These are phyloP conservation scores for Teleogryllus oceanicus DNA, from an alignment of 2,888 invertebrate genomes.

Conservation along the genomic window DNA sequence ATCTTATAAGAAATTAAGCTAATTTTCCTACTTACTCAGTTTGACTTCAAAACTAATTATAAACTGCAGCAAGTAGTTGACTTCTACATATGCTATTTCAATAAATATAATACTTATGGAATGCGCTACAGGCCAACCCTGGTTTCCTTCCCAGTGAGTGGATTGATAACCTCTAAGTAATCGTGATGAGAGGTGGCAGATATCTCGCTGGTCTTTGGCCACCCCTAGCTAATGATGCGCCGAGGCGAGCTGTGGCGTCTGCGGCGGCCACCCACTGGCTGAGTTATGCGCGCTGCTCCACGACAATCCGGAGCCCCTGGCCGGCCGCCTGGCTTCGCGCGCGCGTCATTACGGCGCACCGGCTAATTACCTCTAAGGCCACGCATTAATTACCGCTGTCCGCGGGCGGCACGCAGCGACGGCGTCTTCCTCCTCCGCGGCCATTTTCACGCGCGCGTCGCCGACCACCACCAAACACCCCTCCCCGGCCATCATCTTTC, in stretches of 20 bases:
- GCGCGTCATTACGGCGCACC: not conserved
- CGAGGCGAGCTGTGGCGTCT: not conserved
- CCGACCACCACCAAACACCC: not conserved
- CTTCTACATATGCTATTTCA: no score
- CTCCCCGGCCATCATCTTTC: no score
- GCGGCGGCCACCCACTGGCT: not conserved
- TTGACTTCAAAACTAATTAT: no score
- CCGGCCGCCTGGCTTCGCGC: not conserved
- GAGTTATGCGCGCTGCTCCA: slow-evolving; percentile 1
- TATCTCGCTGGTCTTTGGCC: not conserved
- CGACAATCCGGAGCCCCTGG: not conserved
- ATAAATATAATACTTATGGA: no score
- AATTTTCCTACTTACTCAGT: no score
- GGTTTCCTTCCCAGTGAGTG: no score
- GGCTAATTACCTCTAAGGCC: slow-evolving; percentile 9
- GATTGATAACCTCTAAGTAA: no score
- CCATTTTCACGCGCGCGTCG: not conserved
- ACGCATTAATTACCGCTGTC: slow-evolving; percentile 6
- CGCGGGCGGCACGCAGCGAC: not conserved
- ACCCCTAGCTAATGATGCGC: slow-evolving; percentile 8
- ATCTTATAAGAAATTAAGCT: no score
- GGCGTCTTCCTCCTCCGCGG: not conserved
- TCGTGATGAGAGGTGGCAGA: no score
- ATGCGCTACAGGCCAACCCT: no score
- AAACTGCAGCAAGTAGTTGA: no score